Conservation (phyloP, 2,113 vertebrate genomes). For the Indicator indicator region DNA sequence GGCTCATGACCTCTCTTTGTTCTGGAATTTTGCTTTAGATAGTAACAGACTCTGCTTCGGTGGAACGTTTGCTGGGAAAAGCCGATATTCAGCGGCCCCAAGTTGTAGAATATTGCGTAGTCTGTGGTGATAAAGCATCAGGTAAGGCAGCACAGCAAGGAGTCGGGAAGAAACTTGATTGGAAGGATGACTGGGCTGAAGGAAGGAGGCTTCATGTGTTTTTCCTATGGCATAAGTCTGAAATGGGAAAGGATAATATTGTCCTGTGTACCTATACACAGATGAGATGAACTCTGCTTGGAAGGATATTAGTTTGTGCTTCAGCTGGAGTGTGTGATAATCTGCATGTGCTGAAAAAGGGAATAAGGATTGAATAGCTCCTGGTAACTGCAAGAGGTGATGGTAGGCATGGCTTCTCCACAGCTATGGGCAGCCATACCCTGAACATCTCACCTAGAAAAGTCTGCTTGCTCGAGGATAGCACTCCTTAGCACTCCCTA, state of each 20-base stretch:
- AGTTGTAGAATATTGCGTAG: slow-evolving; percentile 95
- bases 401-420: neutral
- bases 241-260: neutral
- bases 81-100: slow-evolving; percentile 89
- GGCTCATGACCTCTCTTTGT: neutral
- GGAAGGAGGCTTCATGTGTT: neutral
- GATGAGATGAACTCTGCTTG: neutral
- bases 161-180: neutral
- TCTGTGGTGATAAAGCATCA: slow-evolving; percentile 98
- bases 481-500: neutral
- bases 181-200: neutral
- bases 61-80: slow-evolving; percentile 93
- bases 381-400: neutral
- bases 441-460: neutral
- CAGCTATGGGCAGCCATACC: neutral
- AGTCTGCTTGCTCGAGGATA: neutral
- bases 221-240: neutral
- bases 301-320: neutral
- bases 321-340: neutral
- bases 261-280: neutral
- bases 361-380: neutral
- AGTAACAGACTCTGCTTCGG: slow-evolving; percentile 94
- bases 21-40: slow-evolving; percentile 80
- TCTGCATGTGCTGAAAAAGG: neutral
- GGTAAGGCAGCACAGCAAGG: slow-evolving; percentile 74